These are phyloP conservation scores for Perizoma affinitatum DNA, from an alignment of 2,888 invertebrate genomes.

Conservation along the genomic window DNA sequence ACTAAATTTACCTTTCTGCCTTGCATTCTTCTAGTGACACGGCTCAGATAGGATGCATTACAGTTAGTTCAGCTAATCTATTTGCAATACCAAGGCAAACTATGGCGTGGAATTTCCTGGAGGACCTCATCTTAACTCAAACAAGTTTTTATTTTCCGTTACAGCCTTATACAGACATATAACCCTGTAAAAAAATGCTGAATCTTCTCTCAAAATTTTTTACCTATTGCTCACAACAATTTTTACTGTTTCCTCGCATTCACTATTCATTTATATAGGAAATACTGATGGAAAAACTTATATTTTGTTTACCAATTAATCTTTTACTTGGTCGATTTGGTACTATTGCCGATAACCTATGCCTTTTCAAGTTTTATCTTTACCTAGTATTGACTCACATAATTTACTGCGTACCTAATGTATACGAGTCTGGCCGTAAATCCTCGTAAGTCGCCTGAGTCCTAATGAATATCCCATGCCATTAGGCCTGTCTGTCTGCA, in stretches of 20 bases:
- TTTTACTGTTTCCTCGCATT: neutral
- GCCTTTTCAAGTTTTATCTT: constrained; percentile 4
- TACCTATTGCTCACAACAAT: neutral
- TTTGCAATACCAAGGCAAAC: too few species aligned
- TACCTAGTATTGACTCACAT: neutral
- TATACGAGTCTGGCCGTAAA: constrained; percentile 20
- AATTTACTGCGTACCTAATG: neutral
- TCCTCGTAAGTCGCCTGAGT: constrained; percentile 17
- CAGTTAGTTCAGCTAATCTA: neutral
- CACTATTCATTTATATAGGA: neutral
- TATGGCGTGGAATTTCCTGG: too few species aligned
- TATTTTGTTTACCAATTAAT: neutral
- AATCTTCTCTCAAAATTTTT: too few species aligned
- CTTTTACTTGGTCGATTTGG: neutral
- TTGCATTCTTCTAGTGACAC: constrained; percentile 26
- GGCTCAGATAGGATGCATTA: neutral
- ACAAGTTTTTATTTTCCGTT: too few species aligned
- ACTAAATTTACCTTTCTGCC: constrained; percentile 41
- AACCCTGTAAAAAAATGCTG: too few species aligned
- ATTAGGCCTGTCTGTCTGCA: constrained; percentile 47
- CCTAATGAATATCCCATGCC: constrained; percentile 34
- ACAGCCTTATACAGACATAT: too few species aligned
- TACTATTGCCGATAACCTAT: neutral
- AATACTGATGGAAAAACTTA: neutral
- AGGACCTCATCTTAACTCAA: too few species aligned